Percentiles rank a stretch among this genome's conserved stretches.
phyloP scores from a whole-genome alignment of 2,797 vertebrate genomes.

The Mastacembelus armatus region DNA sequence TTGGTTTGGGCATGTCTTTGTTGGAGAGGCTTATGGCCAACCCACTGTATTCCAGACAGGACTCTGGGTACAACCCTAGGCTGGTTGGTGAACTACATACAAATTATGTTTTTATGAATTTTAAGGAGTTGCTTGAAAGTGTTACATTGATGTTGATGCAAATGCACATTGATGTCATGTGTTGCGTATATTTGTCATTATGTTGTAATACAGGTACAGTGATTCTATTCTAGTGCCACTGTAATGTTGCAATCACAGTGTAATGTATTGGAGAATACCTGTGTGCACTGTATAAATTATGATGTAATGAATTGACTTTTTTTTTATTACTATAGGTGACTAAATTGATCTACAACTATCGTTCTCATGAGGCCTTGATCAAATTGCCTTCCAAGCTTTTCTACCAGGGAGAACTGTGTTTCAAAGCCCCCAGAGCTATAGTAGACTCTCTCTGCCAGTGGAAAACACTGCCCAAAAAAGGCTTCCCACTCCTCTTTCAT shows the following conservation, averaged over 20 bases:
- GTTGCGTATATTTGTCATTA: no score
- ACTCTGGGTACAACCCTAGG: slow-evolving; percentile 91
- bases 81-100: slow-evolving; percentile 83
- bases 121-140: not conserved
- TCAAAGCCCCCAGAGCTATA: slow-evolving; percentile 81
- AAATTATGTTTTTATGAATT: not conserved
- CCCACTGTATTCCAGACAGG: slow-evolving; percentile 85
- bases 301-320: not conserved
- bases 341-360: slow-evolving; percentile 95
- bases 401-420: slow-evolving; percentile 90
- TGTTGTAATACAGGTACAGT: no score
- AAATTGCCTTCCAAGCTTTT: slow-evolving; percentile 91
- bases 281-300: not conserved
- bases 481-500: slow-evolving; percentile 94
- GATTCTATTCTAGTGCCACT: no score
- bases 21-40: slow-evolving; percentile 91
- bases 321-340: slow-evolving; percentile 85
- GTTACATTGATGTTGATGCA: not conserved
- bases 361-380: slow-evolving; percentile 90
- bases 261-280: not conserved
- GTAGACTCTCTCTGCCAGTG: slow-evolving; percentile 89
- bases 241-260: not conserved
- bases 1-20: slow-evolving; percentile 90
- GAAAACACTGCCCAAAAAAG: slow-evolving; percentile 89
- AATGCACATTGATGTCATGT: no score